phyloP scores from a whole-genome alignment of 2,797 vertebrate species.

The Parotocinclus haroldoi region DNA sequence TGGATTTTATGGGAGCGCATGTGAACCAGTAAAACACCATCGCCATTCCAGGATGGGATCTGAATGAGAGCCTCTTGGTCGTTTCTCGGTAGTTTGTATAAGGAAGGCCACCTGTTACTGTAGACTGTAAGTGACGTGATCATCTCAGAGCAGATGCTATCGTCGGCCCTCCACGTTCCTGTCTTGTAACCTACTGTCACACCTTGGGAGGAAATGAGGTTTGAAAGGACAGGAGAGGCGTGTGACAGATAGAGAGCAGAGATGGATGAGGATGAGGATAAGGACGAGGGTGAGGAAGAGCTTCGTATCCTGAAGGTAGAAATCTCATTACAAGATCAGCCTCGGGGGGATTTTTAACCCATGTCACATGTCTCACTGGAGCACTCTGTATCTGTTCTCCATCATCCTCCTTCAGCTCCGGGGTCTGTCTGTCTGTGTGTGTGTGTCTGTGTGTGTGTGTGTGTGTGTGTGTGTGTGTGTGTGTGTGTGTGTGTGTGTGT shows the following conservation, averaged over 20 bases:
- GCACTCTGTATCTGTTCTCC: constrained; percentile 50
- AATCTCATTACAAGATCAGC: constrained; percentile 51
- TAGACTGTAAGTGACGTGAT: neutral
- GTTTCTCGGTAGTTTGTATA: too few species aligned
- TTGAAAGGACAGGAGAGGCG: neutral
- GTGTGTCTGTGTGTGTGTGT: constrained; percentile 11
- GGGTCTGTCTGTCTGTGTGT: constrained; percentile 13
- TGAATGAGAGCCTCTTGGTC: too few species aligned
- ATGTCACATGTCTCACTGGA: constrained; percentile 26
- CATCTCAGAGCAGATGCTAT: too few species aligned
- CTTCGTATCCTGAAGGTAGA: constrained; percentile 41
- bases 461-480: constrained; percentile 9
- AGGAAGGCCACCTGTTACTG: too few species aligned
- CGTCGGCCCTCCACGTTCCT: neutral
- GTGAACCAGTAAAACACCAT: too few species aligned
- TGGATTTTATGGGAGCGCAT: too few species aligned
- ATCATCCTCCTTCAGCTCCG: constrained; percentile 8
- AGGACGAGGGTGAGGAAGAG: constrained; percentile 6
- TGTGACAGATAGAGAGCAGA: neutral
- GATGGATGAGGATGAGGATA: neutral
- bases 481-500: too few species aligned
- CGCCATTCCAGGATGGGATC: too few species aligned
- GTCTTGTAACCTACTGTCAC: neutral
- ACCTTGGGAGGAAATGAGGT: neutral
- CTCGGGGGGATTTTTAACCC: constrained; percentile 30